Percentiles rank a stretch among this genome's conserved stretches.
These are phyloP conservation scores for Cotesia vestalis DNA, from an alignment of 1,140 invertebrate genomes.

Conservation along the genomic window DNA sequence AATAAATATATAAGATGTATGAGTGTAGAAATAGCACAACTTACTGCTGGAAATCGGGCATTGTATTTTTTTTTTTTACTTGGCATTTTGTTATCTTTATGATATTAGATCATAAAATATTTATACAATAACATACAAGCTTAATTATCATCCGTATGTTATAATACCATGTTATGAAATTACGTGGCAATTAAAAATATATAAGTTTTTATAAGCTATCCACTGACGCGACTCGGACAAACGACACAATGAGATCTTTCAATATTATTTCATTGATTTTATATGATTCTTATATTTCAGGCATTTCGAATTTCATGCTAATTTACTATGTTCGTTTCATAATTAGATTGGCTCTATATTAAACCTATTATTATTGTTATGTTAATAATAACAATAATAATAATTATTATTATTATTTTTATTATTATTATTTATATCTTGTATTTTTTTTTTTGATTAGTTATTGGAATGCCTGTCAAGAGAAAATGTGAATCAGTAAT, in stretches of 20 bases:
- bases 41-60: slow-evolving; percentile 93
- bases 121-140: not conserved
- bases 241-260: not conserved
- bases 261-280: too few relatives aligned
- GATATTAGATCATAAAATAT: slow-evolving; percentile 12
- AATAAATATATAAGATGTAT: slow-evolving; percentile 58
- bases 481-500: not conserved
- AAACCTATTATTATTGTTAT: too few relatives aligned
- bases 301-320: too few relatives aligned
- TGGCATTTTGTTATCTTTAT: slow-evolving; percentile 72
- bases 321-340: too few relatives aligned
- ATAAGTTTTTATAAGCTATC: not conserved
- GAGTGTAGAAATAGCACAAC: slow-evolving; percentile 59
- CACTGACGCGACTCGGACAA: not conserved
- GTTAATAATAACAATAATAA: too few relatives aligned
- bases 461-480: not conserved
- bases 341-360: too few relatives aligned
- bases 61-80: slow-evolving; percentile 98
- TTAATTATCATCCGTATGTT: slow-evolving; percentile 9
- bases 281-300: too few relatives aligned
- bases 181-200: slow-evolving; percentile 4
- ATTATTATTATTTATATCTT: too few relatives aligned
- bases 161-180: slow-evolving; percentile 6
- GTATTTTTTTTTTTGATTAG: not conserved
- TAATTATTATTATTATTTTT: too few relatives aligned